phyloP scores from a whole-genome alignment of 2,797 vertebrate species.

The Notolabrus celidotus region DNA sequence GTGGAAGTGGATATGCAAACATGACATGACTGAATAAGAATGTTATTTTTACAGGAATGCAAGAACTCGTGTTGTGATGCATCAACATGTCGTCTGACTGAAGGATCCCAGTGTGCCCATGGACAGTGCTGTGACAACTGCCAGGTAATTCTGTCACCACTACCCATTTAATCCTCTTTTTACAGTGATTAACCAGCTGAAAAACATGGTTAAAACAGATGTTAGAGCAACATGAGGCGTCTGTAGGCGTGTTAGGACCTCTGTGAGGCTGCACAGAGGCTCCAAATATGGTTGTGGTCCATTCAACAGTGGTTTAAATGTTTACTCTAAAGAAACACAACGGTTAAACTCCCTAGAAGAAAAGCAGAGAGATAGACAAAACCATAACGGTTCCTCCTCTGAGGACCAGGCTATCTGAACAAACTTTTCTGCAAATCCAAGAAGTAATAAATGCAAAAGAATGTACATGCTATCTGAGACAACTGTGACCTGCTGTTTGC shows the following conservation, averaged over 20 bases:
- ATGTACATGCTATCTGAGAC: too few relatives aligned
- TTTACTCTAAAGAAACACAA: too few relatives aligned
- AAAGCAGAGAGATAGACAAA: too few relatives aligned
- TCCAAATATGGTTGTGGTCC: neutral
- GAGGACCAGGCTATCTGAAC: too few relatives aligned
- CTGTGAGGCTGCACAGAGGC: neutral
- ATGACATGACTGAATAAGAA: neutral
- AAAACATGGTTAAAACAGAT: neutral
- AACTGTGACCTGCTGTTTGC: too few relatives aligned
- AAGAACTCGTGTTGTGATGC: conserved; percentile 89
- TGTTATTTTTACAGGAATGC: conserved; percentile 85
- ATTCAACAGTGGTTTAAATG: too few relatives aligned
- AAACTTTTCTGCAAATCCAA: too few relatives aligned
- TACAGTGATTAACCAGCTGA: neutral
- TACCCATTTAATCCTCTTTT: neutral
- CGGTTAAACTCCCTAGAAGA: too few relatives aligned
- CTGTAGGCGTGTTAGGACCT: neutral
- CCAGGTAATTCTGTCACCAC: conserved; percentile 79
- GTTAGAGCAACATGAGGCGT: neutral
- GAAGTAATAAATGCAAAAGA: too few relatives aligned
- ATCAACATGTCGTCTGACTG: conserved; percentile 86
- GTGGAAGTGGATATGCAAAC: neutral
- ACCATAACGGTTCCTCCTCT: too few relatives aligned
- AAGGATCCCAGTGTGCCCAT: conserved; percentile 85
- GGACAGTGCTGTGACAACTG: conserved; percentile 91